A percentile compares a stretch with the other conserved stretches of the same genome.
Evolutionary conservation across 2,797 vertebrate species (phyloP).

Genomic region (Euphonia xanthogaster): DNA sequence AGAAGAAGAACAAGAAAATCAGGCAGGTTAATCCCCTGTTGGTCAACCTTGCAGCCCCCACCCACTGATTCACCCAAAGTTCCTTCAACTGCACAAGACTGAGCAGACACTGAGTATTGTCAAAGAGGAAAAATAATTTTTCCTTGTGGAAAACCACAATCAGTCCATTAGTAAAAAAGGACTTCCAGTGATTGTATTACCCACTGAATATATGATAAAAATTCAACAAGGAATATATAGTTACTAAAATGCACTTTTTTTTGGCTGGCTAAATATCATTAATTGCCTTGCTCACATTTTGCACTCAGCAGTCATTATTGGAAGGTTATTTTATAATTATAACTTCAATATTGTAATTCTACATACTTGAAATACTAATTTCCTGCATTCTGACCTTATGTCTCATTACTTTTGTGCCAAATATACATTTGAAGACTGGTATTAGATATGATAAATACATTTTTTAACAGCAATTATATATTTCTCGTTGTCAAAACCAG

Average conservation of each 20-base stretch:
- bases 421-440: not conserved
- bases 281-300: not conserved
- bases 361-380: not conserved
- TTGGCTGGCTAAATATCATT: not conserved
- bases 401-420: not conserved
- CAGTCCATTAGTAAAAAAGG: not conserved
- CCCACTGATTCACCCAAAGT: not conserved
- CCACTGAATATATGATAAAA: not conserved
- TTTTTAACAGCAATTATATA: not conserved
- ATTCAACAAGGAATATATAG: not conserved
- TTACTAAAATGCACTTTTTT: not conserved
- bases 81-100: not conserved
- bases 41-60: not conserved
- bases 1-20: not conserved
- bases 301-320: not conserved
- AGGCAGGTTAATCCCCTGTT: not conserved
- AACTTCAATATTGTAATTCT: not conserved
- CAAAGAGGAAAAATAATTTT: not conserved
- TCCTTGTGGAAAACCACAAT: not conserved
- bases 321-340: not conserved
- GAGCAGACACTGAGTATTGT: fast-evolving
- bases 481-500: not conserved
- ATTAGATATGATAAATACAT: not conserved
- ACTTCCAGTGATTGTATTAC: not conserved
- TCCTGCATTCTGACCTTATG: not conserved